Percentiles rank a stretch among this genome's conserved stretches.
Evolutionary conservation across 2,113 vertebrate species (phyloP).

Genomic region (Leucopsar rothschildi): DNA sequence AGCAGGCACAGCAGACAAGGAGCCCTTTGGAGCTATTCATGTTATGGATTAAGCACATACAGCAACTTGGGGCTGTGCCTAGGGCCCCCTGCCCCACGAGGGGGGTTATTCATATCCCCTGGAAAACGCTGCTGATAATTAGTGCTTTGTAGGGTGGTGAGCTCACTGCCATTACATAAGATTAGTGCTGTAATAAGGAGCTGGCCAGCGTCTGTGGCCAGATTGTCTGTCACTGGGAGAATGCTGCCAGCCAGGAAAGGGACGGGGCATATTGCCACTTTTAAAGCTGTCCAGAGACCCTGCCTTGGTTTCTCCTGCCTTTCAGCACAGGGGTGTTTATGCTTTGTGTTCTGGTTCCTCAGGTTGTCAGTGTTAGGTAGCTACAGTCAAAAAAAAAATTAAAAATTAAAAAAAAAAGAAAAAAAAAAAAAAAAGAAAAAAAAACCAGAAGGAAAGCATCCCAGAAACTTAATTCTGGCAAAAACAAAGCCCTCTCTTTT

Average conservation of each 20-base stretch:
- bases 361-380: conserved; percentile 6
- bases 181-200: conserved; percentile 67
- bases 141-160: conserved; percentile 72
- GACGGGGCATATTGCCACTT: conserved; percentile 59
- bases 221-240: conserved; percentile 56
- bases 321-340: not conserved
- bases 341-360: conserved; percentile 16
- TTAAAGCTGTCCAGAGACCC: conserved; percentile 61
- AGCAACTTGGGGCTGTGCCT: conserved; percentile 34
- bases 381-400: not conserved
- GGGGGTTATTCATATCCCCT: conserved; percentile 64
- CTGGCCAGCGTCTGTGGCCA: conserved; percentile 62
- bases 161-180: conserved; percentile 75
- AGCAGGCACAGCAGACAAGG: conserved; percentile 21
- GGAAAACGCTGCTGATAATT: conserved; percentile 76
- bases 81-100: conserved; percentile 53
- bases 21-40: conserved; percentile 37
- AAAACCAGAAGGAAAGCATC: not conserved
- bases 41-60: conserved; percentile 47
- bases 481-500: conserved; percentile 60
- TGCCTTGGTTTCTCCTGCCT: conserved; percentile 42
- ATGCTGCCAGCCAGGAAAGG: conserved; percentile 63
- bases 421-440: not conserved
- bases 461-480: conserved; percentile 40
- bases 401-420: not conserved